A percentile compares a stretch with the other conserved stretches of the same genome.
Evolutionary conservation across 2,113 vertebrate genomes (phyloP).

Genomic region (Mixornis gularis): DNA sequence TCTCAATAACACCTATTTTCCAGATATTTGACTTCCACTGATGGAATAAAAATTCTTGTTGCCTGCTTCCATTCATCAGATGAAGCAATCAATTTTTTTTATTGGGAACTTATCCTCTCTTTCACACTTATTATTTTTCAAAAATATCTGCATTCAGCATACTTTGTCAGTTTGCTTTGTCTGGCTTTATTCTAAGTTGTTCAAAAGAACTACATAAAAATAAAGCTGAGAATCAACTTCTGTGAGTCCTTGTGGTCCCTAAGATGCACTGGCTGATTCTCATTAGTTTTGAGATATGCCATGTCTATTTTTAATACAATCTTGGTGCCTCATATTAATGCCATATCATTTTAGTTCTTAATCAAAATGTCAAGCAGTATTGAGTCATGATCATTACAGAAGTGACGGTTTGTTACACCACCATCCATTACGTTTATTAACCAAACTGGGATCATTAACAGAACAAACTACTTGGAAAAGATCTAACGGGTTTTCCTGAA

Average conservation of each 20-base stretch:
- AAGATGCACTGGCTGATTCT: not conserved
- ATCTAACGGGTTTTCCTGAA: not conserved
- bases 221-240: not conserved
- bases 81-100: not conserved
- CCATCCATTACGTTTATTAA: slow-evolving; percentile 3
- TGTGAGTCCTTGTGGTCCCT: not conserved
- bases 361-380: slow-evolving; percentile 15
- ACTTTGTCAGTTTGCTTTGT: not conserved
- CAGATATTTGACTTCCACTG: not conserved
- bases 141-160: not conserved
- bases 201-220: not conserved
- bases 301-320: slow-evolving; percentile 3
- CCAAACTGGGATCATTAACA: not conserved
- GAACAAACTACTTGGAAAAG: not conserved
- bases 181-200: not conserved
- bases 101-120: not conserved
- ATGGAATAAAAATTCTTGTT: not conserved
- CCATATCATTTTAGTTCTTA: not conserved
- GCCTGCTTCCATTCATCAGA: not conserved
- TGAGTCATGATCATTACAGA: not conserved
- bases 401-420: not conserved
- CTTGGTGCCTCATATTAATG: not conserved
- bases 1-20: not conserved
- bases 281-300: not conserved
- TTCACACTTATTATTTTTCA: not conserved